Conservation (phyloP, 2,797 vertebrate species). For the Neopelma chrysocephalum region DNA sequence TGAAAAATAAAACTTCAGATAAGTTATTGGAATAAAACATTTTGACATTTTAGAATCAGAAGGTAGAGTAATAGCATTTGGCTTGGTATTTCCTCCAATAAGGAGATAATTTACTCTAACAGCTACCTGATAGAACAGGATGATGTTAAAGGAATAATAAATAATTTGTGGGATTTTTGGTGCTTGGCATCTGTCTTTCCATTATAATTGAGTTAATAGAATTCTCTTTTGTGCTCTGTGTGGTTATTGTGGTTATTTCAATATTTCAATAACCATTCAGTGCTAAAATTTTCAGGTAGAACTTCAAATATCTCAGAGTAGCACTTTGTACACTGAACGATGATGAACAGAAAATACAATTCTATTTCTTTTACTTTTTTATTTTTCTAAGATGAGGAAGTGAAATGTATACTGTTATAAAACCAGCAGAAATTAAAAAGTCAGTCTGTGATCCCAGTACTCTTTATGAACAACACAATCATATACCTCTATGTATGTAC, state of each 20-base stretch:
- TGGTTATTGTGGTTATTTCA: neutral
- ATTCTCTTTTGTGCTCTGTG: neutral
- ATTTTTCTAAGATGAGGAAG: neutral
- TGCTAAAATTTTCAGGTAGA: neutral
- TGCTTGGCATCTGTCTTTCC: neutral
- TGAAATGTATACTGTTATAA: neutral
- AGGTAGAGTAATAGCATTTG: neutral
- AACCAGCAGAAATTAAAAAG: neutral
- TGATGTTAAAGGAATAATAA: neutral
- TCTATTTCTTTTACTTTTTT: neutral
- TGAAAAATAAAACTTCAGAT: neutral
- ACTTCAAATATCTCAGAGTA: neutral
- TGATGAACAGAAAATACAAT: neutral
- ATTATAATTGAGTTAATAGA: neutral
- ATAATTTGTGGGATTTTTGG: neutral
- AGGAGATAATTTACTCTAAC: neutral
- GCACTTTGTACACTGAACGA: neutral
- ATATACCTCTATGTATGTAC: neutral
- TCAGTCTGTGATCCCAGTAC: neutral
- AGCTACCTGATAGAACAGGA: neutral
- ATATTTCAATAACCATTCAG: neutral
- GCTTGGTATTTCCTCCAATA: neutral
- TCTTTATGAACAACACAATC: neutral
- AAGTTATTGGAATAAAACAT: neutral
- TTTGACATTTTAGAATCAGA: neutral